Evolutionary conservation across 2,797 vertebrate genomes (phyloP).

Genomic region (Squalus acanthias): DNA sequence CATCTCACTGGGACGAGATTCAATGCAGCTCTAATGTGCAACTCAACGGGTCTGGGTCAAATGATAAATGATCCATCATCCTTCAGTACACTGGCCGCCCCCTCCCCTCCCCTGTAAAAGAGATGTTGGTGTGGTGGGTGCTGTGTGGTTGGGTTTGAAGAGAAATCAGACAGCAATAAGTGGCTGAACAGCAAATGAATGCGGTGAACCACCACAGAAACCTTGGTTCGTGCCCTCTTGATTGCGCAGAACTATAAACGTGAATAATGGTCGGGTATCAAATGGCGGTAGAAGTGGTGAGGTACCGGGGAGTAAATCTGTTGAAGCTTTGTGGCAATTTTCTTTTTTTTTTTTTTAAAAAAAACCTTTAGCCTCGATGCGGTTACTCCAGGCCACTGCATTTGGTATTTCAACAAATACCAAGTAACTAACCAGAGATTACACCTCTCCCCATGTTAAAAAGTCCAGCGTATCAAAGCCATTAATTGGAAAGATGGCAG

Average conservation of each 20-base stretch:
- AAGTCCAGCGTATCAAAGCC: neutral
- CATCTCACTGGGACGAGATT: neutral
- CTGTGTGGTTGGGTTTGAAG: neutral
- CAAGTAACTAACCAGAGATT: too few relatives aligned
- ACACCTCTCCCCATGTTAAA: neutral
- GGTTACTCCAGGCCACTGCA: neutral
- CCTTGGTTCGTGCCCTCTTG: neutral
- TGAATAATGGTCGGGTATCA: neutral
- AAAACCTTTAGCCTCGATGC: neutral
- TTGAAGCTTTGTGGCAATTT: neutral
- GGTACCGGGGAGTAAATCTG: too few relatives aligned
- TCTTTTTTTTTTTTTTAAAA: neutral
- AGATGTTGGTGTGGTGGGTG: neutral
- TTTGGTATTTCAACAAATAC: neutral
- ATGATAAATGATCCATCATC: neutral
- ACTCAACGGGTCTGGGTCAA: neutral
- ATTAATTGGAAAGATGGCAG: neutral
- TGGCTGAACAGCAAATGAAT: neutral
- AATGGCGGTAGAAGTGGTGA: neutral
- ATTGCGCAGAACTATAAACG: neutral
- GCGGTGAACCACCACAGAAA: neutral
- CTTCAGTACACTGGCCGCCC: neutral
- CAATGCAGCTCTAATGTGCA: too few relatives aligned
- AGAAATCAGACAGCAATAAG: neutral
- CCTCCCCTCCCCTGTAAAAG: neutral